These are phyloP conservation scores for Tarsius wallacei DNA, from an alignment of 2,797 vertebrate genomes.

Conservation along the genomic window DNA sequence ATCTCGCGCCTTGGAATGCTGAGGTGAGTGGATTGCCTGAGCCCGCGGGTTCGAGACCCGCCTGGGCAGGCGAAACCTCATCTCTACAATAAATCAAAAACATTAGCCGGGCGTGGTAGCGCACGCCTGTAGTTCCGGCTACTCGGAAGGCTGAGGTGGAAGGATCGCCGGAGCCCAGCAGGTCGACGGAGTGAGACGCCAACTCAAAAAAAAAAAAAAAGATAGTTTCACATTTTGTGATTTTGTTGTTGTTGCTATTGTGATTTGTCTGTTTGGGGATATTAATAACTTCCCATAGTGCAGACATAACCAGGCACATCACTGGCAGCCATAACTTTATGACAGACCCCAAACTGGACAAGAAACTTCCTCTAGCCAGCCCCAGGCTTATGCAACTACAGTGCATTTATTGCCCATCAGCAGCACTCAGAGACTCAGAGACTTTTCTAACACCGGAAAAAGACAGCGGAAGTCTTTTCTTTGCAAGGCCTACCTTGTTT, in stretches of 20 bases:
- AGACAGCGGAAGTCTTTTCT: background rate
- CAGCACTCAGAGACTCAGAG: background rate
- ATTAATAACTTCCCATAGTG: accelerated
- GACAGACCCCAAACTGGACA: background rate
- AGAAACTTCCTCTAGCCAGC: background rate
- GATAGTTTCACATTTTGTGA: background rate
- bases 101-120: too few species aligned
- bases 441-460: background rate
- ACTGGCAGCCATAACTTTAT: background rate
- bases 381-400: background rate
- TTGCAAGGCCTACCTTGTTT: background rate
- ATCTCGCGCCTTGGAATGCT: too few species aligned
- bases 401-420: background rate
- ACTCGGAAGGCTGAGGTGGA: too few species aligned
- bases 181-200: too few species aligned
- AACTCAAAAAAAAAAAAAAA: too few species aligned
- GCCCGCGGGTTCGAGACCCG: too few species aligned
- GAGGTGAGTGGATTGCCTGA: too few species aligned
- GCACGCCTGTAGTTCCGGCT: too few species aligned
- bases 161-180: too few species aligned
- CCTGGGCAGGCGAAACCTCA: too few species aligned
- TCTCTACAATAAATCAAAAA: too few species aligned
- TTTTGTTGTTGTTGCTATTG: background rate
- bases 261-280: background rate
- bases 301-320: background rate